Evolutionary conservation across 2,888 invertebrate species (phyloP), one percentile per base, ranked within the genome.

Genomic region (Synanthedon vespiformis): DNA sequence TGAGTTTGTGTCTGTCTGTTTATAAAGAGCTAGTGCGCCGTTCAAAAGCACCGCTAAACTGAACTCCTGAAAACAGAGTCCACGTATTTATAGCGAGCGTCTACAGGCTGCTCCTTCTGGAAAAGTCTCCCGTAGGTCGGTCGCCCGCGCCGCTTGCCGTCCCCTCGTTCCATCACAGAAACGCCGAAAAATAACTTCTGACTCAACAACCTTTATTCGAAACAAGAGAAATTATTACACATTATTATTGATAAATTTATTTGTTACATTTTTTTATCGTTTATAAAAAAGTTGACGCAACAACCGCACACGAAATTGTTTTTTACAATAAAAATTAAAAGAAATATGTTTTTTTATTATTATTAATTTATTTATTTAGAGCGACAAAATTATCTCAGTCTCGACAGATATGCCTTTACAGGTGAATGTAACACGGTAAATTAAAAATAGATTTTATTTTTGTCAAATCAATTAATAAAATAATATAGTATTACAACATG

Each of bases 61-160:
- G 85, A 88, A 84, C 77, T 85, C 75, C 77, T 82, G 80, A 73
- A 77, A 76, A 69, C 69, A 62, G 73, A 72, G 64, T 63, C 70
- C 69, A 66, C 68, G 82, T 84, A 86, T 88, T 87, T 88, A 88
- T 88, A 88, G 72, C 58, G 69, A 68, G 66, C 60, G 55, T 57
- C 64, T 65, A 61, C 74, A 74, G 74, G 75, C 73, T 77, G 72
- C 80, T 78, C 80, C 53, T 79, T 80, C 85, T 86, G 84, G 85
- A 86, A 85, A 86, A 85, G 66, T 73, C 81, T 77, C 78, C 56
- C 58, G 64, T 76, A 70, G 65, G 54, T 66, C 66, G 57, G 56
- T 53, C 58, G 63, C 67, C 65, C 70, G 68, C 71, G 67, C 67
- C 77, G 73, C 73, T 67, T 70, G 65, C 34, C 34, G 8, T 34